Percentiles rank a stretch among this genome's conserved stretches.
Conservation (phyloP, 2,797 vertebrate species). For the Heterohyrax brucei region DNA sequence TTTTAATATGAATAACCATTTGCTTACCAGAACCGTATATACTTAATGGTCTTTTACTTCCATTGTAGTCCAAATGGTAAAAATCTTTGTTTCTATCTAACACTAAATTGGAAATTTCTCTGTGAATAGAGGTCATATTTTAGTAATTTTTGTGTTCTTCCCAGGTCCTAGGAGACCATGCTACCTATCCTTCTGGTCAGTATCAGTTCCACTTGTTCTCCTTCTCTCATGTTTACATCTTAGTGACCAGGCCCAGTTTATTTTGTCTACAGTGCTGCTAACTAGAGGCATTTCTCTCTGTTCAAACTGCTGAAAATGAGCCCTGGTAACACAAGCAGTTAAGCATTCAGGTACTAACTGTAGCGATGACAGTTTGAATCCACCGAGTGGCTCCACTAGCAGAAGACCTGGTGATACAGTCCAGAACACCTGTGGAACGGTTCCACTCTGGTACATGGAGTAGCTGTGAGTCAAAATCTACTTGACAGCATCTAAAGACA, state of each 20-base stretch:
- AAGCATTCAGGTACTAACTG: neutral
- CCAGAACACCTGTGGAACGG: neutral
- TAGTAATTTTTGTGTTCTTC: neutral
- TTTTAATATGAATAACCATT: neutral
- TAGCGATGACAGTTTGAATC: neutral
- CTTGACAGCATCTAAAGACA: neutral
- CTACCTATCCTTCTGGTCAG: accelerated
- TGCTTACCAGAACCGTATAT: neutral
- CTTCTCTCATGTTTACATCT: neutral
- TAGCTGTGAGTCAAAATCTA: neutral
- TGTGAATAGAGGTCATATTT: neutral
- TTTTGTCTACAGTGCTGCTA: neutral
- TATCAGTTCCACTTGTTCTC: accelerated
- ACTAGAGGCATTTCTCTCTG: neutral
- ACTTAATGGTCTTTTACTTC: no score
- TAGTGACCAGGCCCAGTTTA: neutral
- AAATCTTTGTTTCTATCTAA: neutral
- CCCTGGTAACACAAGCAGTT: neutral
- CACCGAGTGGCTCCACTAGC: neutral
- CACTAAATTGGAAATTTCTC: neutral
- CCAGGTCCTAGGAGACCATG: no score
- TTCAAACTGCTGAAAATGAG: neutral
- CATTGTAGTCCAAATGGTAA: neutral
- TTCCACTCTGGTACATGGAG: neutral
- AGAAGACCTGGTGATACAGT: neutral